Evolutionary conservation across 2,113 vertebrate species (phyloP).

Genomic region (Engraulis encrasicolus): DNA sequence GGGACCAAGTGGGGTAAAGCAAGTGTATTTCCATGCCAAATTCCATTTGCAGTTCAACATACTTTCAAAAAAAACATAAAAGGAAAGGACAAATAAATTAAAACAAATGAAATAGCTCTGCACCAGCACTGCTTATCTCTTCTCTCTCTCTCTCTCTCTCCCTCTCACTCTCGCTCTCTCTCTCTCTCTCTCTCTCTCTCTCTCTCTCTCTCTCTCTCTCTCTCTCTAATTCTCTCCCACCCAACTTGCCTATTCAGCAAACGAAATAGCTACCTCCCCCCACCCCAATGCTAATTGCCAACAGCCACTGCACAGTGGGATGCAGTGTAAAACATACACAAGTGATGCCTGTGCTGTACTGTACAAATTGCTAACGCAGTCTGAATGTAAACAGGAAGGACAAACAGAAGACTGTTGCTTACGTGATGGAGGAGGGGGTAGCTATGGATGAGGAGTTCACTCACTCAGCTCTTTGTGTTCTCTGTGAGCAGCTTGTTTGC

Average conservation of each 20-base stretch:
- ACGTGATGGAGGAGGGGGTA: neutral
- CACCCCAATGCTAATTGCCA: neutral
- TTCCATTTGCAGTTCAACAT: too few relatives aligned
- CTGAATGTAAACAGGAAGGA: neutral
- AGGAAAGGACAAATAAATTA: too few relatives aligned
- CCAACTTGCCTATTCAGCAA: too few relatives aligned
- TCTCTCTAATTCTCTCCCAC: too few relatives aligned
- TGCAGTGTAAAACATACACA: neutral
- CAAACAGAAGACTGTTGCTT: neutral
- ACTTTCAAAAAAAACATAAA: too few relatives aligned
- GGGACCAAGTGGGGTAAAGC: too few relatives aligned
- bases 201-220: conserved; percentile 17
- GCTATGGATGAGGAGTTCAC: neutral
- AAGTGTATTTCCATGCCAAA: too few relatives aligned
- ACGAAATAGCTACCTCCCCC: neutral
- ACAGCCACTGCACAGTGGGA: neutral
- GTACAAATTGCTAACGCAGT: neutral
- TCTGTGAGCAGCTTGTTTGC: too few relatives aligned
- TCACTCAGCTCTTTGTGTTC: neutral
- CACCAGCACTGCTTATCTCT: too few relatives aligned
- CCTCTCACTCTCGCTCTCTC: neutral
- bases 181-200: conserved; percentile 14
- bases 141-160: neutral
- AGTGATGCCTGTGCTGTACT: neutral
- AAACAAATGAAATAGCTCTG: too few relatives aligned